These are phyloP conservation scores for Galeruca laticollis DNA, from an alignment of 2,888 invertebrate species.

Conservation along the genomic window DNA sequence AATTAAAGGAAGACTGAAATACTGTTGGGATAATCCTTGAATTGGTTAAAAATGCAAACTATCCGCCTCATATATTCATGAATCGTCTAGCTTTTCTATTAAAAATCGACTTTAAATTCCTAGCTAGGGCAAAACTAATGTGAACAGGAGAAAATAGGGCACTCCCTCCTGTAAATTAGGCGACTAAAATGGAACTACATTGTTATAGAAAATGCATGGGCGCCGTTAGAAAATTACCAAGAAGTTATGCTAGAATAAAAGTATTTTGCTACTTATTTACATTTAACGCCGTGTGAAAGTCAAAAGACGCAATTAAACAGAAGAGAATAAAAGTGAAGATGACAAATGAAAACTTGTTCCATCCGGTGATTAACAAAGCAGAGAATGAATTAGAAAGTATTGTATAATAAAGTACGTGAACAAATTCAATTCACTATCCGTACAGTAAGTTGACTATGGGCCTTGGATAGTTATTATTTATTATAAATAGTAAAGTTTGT, in stretches of 20 bases:
- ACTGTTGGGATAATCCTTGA: conserved; percentile 24
- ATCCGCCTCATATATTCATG: conserved; percentile 32
- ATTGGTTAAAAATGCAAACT: conserved; percentile 43
- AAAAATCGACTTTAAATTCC: conserved; percentile 44
- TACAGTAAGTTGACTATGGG: too few species aligned
- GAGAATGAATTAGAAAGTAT: too few species aligned
- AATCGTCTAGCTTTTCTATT: conserved; percentile 35
- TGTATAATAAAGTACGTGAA: too few species aligned
- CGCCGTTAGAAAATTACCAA: conserved; percentile 20
- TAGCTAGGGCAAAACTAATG: conserved; percentile 38
- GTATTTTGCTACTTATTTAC: not conserved
- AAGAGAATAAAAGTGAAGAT: not conserved
- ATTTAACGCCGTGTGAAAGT: not conserved
- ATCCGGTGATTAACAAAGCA: not conserved
- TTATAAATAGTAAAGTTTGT: too few species aligned
- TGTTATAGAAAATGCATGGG: conserved; percentile 25
- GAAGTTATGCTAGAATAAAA: not conserved
- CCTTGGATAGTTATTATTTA: too few species aligned
- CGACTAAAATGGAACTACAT: conserved; percentile 28
- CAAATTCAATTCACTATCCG: too few species aligned
- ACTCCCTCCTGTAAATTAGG: conserved; percentile 40
- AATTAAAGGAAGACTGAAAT: conserved; percentile 17
- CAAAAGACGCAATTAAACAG: not conserved
- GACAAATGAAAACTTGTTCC: not conserved
- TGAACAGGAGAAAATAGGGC: conserved; percentile 35